These are phyloP conservation scores for Artibeus jamaicensis DNA, from an alignment of 2,797 vertebrate species.

Conservation along the genomic window DNA sequence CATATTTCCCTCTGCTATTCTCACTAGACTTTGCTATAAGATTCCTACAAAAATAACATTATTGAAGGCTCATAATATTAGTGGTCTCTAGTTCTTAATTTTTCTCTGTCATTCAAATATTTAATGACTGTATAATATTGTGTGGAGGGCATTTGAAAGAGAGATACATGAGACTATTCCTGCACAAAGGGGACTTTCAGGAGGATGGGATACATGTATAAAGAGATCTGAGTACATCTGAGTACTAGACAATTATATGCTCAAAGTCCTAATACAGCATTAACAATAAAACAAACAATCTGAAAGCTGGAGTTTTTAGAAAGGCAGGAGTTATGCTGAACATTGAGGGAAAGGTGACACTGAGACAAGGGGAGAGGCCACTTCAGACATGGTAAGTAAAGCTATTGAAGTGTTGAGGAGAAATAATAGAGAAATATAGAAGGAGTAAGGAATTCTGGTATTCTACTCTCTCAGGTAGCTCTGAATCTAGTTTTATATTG, in stretches of 20 bases:
- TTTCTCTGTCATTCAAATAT: background rate
- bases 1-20: background rate
- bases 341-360: background rate
- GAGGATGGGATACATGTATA: background rate
- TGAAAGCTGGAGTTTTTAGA: background rate
- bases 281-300: background rate
- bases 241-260: background rate
- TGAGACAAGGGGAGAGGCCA: background rate
- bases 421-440: background rate
- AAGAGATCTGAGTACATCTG: background rate
- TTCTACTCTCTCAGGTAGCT: background rate
- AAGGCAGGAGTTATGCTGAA: background rate
- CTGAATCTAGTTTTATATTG: background rate
- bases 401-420: background rate
- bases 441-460: background rate
- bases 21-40: background rate
- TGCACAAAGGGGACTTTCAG: background rate
- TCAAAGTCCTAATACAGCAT: background rate
- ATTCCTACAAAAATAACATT: background rate
- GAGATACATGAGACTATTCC: background rate
- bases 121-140: background rate
- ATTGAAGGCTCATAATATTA: constrained; percentile 5
- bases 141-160: background rate
- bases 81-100: background rate
- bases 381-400: background rate